Evolutionary conservation across 2,113 vertebrate species (phyloP), one percentile per base, ranked within the genome.

Genomic region (Lophotis ruficrista): DNA sequence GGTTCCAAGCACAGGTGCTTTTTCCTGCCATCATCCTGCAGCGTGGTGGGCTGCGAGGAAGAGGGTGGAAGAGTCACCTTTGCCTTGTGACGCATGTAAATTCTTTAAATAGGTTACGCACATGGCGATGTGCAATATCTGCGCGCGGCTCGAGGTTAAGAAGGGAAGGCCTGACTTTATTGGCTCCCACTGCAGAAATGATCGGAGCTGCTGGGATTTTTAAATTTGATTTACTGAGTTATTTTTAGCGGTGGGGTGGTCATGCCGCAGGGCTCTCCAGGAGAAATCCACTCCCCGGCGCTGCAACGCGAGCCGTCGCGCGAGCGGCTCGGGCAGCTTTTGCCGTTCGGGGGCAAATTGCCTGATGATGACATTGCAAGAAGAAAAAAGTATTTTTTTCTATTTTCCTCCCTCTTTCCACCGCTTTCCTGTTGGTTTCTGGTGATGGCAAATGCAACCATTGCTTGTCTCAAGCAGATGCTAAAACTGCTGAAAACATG

Each of bases 241-340:
- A 94, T 96, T 97, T 96, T 92, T 92, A 94, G 90, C 91, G 21
- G 82, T 68, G 94, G 95, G 93, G 93, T 92, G 94, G 86, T 90
- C 83, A 25, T 53, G 79, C 70, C 41, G 90, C 87, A 70, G 72
- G 93, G 69, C 79, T 89, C 89, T 91, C 90, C 64, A 10, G 90
- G 83, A 70, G 91, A 47, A 90, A 86, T 27, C 71, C 24, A 11
- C 86, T 89, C 87, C 84, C 93, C 83, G 47, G 92, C 2, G n/a
- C 81, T 64, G 91, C 62, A 43, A 56, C 5, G 15, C 6, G 47
- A 93, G 31, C 65, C 24, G 1, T 12, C 2, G 7, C 1, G 1
- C 16, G 6, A 77, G 83, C 13, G 75, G 14, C 68, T 69, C 24
- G 71, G 88, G 62, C 73, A 92, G 77, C 18, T 61, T 47, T 45